Percentiles rank a stretch among this genome's conserved stretches.
Conservation (phyloP, 2,797 vertebrate species). For the Pitangus sulphuratus region DNA sequence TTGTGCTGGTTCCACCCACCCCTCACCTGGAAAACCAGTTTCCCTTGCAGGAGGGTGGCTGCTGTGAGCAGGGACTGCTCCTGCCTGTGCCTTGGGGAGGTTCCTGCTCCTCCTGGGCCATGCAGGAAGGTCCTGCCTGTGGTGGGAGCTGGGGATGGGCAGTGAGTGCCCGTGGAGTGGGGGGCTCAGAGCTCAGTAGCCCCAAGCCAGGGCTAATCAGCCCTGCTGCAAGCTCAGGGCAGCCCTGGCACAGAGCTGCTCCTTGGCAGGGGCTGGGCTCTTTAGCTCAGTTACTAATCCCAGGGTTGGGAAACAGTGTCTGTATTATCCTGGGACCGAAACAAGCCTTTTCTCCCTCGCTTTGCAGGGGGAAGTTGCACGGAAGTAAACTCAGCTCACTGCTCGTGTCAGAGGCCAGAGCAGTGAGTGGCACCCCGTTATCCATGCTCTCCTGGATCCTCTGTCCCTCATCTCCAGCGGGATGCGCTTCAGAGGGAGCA, state of each 20-base stretch:
- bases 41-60: neutral
- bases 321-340: neutral
- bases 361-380: neutral
- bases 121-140: rapidly evolving
- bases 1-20: neutral
- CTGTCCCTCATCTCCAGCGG: rapidly evolving
- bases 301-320: neutral
- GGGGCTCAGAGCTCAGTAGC: neutral
- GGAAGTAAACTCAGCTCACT: rapidly evolving
- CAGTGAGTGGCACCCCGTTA: rapidly evolving
- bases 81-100: neutral
- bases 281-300: neutral
- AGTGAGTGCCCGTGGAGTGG: neutral
- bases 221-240: neutral
- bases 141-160: neutral
- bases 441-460: rapidly evolving
- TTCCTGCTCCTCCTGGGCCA: neutral
- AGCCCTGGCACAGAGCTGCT: neutral
- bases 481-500: neutral
- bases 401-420: neutral
- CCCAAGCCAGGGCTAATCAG: neutral
- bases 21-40: neutral
- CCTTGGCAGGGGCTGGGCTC: neutral
- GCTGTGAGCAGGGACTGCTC: neutral
- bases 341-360: neutral